A percentile compares a stretch with the other conserved stretches of the same genome.
Evolutionary conservation across 2,888 invertebrate species (phyloP).

Genomic region (Rhyacophila evoluta): DNA sequence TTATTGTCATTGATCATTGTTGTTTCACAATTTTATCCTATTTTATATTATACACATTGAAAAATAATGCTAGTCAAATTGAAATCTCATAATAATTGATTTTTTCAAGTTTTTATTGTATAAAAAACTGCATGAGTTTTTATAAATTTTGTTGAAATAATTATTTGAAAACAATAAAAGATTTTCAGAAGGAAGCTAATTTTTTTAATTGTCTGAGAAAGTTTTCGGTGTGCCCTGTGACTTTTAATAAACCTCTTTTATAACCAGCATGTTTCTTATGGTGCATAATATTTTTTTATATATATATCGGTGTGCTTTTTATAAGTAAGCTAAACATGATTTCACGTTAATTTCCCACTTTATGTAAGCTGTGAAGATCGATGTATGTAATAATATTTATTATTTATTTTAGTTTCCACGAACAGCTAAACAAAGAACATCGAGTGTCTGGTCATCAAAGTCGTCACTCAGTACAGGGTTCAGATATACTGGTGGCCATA

Average conservation of each 20-base stretch:
- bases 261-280: background rate
- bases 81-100: too few species aligned
- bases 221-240: conserved; percentile 32
- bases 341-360: background rate
- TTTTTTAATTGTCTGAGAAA: background rate
- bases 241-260: conserved; percentile 33
- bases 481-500: conserved; percentile 87
- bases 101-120: too few species aligned
- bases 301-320: background rate
- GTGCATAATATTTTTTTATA: background rate
- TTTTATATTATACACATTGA: too few species aligned
- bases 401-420: conserved; percentile 73
- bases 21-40: too few species aligned
- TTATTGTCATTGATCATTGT: too few species aligned
- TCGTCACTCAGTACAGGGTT: conserved; percentile 89
- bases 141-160: background rate
- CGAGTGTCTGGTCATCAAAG: conserved; percentile 93
- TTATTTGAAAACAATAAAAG: background rate
- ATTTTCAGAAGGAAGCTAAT: background rate
- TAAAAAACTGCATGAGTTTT: background rate
- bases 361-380: background rate
- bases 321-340: background rate
- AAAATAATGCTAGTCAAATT: too few species aligned
- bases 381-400: background rate
- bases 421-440: conserved; percentile 81